These are phyloP conservation scores for Ceratotherium simum DNA, from an alignment of 2,113 vertebrate genomes.

Conservation along the genomic window DNA sequence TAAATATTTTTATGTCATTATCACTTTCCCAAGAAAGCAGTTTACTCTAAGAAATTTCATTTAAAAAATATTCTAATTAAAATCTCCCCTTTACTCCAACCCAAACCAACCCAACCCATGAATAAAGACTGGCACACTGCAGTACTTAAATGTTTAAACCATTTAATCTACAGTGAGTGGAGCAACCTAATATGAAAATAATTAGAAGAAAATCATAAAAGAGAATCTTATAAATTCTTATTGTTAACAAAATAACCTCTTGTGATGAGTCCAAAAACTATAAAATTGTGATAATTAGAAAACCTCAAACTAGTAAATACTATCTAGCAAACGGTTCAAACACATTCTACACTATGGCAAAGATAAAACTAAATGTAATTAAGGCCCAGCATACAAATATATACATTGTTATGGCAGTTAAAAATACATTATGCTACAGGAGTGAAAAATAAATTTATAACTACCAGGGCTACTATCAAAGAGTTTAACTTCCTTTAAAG, in stretches of 20 bases:
- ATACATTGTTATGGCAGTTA: neutral
- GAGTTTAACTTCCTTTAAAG: neutral
- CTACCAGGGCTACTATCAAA: constrained; percentile 25
- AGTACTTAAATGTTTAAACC: neutral
- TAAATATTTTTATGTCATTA: neutral
- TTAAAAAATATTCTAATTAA: constrained; percentile 22
- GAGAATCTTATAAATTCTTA: neutral
- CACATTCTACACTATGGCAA: neutral
- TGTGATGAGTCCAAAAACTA: neutral
- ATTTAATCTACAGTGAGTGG: neutral
- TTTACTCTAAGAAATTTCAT: constrained; percentile 14
- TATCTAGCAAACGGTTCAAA: constrained; percentile 7
- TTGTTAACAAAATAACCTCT: neutral
- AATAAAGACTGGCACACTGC: neutral
- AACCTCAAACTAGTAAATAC: constrained; percentile 18
- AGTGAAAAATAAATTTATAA: constrained; percentile 37
- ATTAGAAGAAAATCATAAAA: neutral
- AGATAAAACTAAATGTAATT: constrained; percentile 36
- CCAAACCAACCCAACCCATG: neutral
- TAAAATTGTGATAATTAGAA: neutral
- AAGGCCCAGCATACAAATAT: neutral
- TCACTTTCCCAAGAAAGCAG: neutral
- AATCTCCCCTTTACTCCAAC: neutral
- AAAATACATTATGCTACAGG: neutral
- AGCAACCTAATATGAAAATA: neutral